Base-by-base conservation (phyloP, 2,113 vertebrate genomes). In the Micromys minutus region DNA sequence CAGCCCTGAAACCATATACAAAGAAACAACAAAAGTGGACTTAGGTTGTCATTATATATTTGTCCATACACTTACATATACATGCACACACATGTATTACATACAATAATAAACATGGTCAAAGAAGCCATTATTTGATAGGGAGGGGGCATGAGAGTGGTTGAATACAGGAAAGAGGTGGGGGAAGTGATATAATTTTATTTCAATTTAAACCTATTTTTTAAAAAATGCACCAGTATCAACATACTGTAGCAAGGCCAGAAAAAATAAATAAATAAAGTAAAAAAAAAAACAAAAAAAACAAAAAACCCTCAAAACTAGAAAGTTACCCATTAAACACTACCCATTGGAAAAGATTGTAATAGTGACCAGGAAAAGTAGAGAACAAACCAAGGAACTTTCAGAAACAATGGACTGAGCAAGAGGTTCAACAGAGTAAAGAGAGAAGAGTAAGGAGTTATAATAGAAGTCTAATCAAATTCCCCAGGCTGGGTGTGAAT, bases 341-440 rank as follows among this genome's bases (percentile, higher is more conserved):
- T 94, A 77, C 39, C 52, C 45, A 65, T 42, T 65, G 21, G 76
- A 22, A 86, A 86, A 29, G 89, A 75, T 36, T 45, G 39, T 75
- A 90, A 87, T 75, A 96, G 69, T 86, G 11, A 26, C 6, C 31
- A 91, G 45, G 65, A 3, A 77, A 93, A 92, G 74, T 71, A n/a
- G 87, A 93, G 88, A 94, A 76, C 45, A 26, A 21, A 36, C 16
- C 39, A n/a, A 85, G 80, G n/a, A 92, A 9, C 5, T 79, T 80
- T 96, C 91, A 93, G 67, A 96, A 89, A 69, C 22, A 83, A 72
- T 42, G 11, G 17, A 74, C 45, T 79, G 72, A 93, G 79, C 0
- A 22, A 36, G 50, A 72, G 26, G 63, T 76, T 94, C 71, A 93
- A 91, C 71, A 92, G 42, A 91, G 29, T 69, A 29, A 88, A 85